Evolutionary conservation across 1,140 invertebrate genomes (phyloP).

Genomic region (Cephus cinctus): DNA sequence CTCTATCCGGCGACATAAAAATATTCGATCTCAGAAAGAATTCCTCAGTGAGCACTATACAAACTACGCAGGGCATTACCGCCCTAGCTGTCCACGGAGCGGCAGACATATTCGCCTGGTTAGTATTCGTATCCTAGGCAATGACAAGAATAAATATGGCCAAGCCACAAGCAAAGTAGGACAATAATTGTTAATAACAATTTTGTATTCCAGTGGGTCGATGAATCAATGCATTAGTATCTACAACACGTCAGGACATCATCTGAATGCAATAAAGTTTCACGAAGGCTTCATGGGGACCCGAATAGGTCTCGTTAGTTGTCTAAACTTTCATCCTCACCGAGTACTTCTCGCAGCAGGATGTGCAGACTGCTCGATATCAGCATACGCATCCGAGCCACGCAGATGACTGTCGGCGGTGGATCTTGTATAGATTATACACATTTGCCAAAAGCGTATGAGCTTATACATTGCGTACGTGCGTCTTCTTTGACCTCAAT

Average conservation of each 20-base stretch:
- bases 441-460: conserved; percentile 10
- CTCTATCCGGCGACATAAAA: conserved; percentile 72
- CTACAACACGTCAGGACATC: conserved; percentile 69
- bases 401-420: conserved; percentile 66
- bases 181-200: conserved; percentile 7
- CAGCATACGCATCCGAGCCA: conserved; percentile 70
- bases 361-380: conserved; percentile 74
- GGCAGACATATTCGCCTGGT: conserved; percentile 84
- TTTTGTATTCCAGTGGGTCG: conserved; percentile 68
- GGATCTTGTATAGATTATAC: conserved; percentile 32
- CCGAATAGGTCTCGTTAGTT: conserved; percentile 80
- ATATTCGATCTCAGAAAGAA: conserved; percentile 79
- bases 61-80: conserved; percentile 71
- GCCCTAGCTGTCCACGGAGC: conserved; percentile 77
- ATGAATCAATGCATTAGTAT: conserved; percentile 79
- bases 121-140: conserved; percentile 32
- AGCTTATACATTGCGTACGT: no score
- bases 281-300: conserved; percentile 91
- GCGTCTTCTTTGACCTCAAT: no score
- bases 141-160: conserved; percentile 4
- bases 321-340: conserved; percentile 84
- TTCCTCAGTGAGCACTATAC: conserved; percentile 62
- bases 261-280: conserved; percentile 76
- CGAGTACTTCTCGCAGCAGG: conserved; percentile 75
- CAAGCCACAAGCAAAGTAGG: conserved; percentile 1